Base-by-base conservation (phyloP, 2,797 vertebrate species). In the Hypotaenidia okinawae region DNA sequence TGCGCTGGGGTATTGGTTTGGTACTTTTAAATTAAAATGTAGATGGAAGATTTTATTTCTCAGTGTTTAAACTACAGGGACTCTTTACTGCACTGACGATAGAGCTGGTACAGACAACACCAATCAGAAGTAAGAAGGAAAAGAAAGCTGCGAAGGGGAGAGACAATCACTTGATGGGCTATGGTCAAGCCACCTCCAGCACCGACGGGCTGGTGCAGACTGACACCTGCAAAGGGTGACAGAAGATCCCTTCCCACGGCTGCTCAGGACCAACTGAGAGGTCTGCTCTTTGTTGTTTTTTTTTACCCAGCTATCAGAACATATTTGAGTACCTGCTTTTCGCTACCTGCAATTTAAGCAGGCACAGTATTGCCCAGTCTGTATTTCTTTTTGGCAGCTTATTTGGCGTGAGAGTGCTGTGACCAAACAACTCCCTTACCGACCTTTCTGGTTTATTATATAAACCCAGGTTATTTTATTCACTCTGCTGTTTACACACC, bases 321-420 rank as follows among this genome's bases (percentile, higher is more conserved):
- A 5, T 11, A 16, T 30, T 22, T 17, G 32, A 18, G 30, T 8
- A 8, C 30, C n/a, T 55, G 27, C 19, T 66, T 47, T 45, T 28
- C 0, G 1, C 4, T 1, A 5, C 32, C 3, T 0, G 0, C 6
- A 35, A 6, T 18, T 10, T 13, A 54, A 67, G 62, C 49, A 17
- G 10, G 11, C 5, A 37, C 18, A 13, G 32, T 28, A 1, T 0
- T 8, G 22, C 30, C 39, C 37, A 10, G 2, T 5, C 49, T 58
- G 54, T 23, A 2, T 32, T 78, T 72, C 24, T 47, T 33, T 37
- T 70, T 5, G 5, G 7, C 47, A 57, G 17, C 10, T 73, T 14
- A 13, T 35, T 18, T 73, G 82, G 30, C 19, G 12, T 0, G 8
- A 84, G 27, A 59, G 33, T 24, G 43, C 33, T 69, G 41, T 2